Base-by-base conservation (phyloP, 1,140 invertebrate genomes). In the Leptestheria dahalacensis region DNA sequence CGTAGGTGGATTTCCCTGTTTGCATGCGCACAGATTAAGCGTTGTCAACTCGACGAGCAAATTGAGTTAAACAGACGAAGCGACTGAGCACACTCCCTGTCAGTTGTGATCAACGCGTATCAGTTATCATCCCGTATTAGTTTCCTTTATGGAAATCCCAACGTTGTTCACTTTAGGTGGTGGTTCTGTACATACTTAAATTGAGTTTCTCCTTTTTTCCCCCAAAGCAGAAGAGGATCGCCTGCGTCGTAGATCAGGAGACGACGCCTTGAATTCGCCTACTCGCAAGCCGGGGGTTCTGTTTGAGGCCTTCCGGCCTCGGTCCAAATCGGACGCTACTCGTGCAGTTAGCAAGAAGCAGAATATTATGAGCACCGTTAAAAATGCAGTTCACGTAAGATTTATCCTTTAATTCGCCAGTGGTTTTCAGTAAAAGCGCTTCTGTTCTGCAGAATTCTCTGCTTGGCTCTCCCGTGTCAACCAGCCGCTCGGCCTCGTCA, bases 231-330 rank as follows among this genome's bases (percentile, higher is more conserved):
- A 66, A 71, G 58, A 61, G 20, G 24, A 56, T 29, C 66, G 71
- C n/a, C 68, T 70, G 53, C 67, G 75, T 28, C 72, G 74, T 58
- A 75, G 74, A 63, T 75, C 74, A 10, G 74, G 74, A 4, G 75
- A 76, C 62, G 72, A 73, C 60, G 67, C 69, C 33, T 59, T 69
- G 23, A 63, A 56, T 10, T 63, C 63, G 48, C 59, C 63, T 23
- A 50, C 54, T 12, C 49, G 33, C 59, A 56, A 51, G 62, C 60
- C 52, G 51, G 65, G 66, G 54, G 79, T 79, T 9, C 80, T 80
- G 6, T 76, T 93, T 57, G 88, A 93, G 68, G 84, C 85, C n/a
- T 91, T 93, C 68, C 79, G 86, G 67, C 86, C 79, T 46, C 78
- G 82, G 62, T 86, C 79, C 64, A 91, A 84, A 73, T 90, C 80